These are phyloP conservation scores for Drosophila quadrilineata DNA, from an alignment of 1,140 invertebrate genomes.

Conservation along the genomic window DNA sequence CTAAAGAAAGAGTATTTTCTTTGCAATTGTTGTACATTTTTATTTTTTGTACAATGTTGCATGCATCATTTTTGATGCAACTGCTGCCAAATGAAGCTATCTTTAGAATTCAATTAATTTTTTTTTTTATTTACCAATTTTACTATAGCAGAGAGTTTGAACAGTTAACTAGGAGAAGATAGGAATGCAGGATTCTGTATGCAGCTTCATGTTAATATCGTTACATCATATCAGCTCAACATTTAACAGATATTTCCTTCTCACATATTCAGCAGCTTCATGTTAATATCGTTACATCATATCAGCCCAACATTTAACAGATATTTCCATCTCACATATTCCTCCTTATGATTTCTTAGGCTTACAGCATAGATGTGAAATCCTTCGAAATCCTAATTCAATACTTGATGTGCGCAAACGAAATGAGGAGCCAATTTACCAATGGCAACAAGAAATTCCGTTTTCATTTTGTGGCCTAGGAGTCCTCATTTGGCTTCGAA, in stretches of 20 bases:
- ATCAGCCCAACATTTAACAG: too few species aligned
- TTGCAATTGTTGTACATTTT: conserved; percentile 52
- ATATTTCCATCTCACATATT: too few species aligned
- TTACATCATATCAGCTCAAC: too few species aligned
- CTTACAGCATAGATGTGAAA: background rate
- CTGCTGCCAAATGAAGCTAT: background rate
- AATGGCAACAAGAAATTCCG: conserved; percentile 8
- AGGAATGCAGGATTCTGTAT: too few species aligned
- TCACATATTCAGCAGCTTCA: too few species aligned
- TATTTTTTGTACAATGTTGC: conserved; percentile 48
- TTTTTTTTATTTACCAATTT: background rate
- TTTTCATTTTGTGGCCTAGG: conserved; percentile 31
- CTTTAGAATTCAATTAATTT: conserved; percentile 30
- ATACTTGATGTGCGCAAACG: conserved; percentile 6
- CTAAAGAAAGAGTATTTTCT: background rate
- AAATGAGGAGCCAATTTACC: background rate
- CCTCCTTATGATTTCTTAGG: too few species aligned
- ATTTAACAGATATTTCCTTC: too few species aligned
- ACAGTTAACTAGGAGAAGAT: background rate
- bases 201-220: too few species aligned
- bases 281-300: too few species aligned
- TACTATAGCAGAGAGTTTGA: conserved; percentile 8
- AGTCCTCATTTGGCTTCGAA: conserved; percentile 22
- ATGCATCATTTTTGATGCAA: background rate
- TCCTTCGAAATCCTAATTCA: conserved; percentile 2